Base-by-base conservation (phyloP, 2,888 invertebrate genomes). In the Candidula unifasciata region DNA sequence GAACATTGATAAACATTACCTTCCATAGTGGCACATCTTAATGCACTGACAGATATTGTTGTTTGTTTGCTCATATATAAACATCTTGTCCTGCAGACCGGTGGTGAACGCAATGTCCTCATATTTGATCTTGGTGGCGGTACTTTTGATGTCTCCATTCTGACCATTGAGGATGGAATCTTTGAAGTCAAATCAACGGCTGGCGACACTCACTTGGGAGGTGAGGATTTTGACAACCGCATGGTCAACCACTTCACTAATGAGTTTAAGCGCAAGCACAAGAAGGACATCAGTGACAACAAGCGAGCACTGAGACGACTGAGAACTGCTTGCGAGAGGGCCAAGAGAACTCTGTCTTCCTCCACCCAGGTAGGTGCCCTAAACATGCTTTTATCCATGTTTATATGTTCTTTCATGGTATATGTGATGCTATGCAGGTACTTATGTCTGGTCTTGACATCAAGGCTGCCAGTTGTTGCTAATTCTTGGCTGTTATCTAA, bases 201-300 rank as follows among this genome's bases (percentile, higher is more conserved):
- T 86, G 98, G 98, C 87, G 98, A 98, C 97, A 98, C 96, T 96
- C 98, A 95, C 93, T 95, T 97, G 94, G 97, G 97, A 90, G 97
- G 97, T 89, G 97, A 97, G 0, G 96, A 95, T 88, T 95, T 95
- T 87, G 97, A 98, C 94, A 96, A 95, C 91, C 95, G 97, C 81
- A 96, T 97, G 95, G 94, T 94, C 66, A 92, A 92, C 87, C 93
- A 93, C 88, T 94, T 94, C 87, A 89, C 93, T 68, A 89, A 92
- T 57, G 93, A 93, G 86, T 94, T 94, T 90, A 93, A 94, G 88
- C 87, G 93, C 18, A 94, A 94, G 88, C 91, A 93, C 91, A 94
- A 94, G 90, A 85, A 94, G 83, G 94, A 94, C 86, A 93, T 94
- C 80, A 85, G 89, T 52, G 91, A 90, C 89, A 98, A 83, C 69